phyloP scores from a whole-genome alignment of 2,797 vertebrate genomes.

The Acomys russatus region DNA sequence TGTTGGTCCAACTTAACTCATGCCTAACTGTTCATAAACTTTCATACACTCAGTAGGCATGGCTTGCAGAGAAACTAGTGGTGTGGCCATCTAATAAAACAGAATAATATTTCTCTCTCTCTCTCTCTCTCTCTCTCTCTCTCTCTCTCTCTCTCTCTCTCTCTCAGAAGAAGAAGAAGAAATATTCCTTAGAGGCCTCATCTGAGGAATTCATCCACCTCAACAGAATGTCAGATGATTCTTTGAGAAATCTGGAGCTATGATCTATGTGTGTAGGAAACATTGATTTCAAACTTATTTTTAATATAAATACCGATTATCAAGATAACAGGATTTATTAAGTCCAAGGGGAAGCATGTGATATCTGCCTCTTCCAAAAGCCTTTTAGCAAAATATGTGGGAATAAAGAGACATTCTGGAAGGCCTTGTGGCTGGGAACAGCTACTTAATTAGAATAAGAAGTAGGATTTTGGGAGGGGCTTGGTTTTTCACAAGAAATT shows the following conservation, averaged over 20 bases:
- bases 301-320: slow-evolving; percentile 51
- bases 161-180: neutral
- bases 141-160: too few species aligned
- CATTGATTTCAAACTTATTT: slow-evolving; percentile 52
- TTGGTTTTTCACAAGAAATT: slow-evolving; percentile 22
- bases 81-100: neutral
- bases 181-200: slow-evolving; percentile 47
- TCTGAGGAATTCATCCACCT: neutral
- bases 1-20: neutral
- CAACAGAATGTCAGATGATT: neutral
- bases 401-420: slow-evolving; percentile 7
- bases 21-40: neutral
- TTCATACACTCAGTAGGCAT: neutral
- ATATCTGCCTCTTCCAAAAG: slow-evolving; percentile 55
- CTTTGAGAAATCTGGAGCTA: neutral
- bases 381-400: slow-evolving; percentile 40
- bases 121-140: too few species aligned
- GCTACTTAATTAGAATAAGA: neutral
- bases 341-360: neutral
- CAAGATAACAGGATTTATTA: neutral
- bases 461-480: neutral
- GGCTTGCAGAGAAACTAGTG: slow-evolving; percentile 19
- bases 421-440: neutral
- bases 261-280: neutral
- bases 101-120: slow-evolving; percentile 3